A percentile compares a stretch with the other conserved stretches of the same genome.
These are phyloP conservation scores for Liodrosophila aerea DNA, from an alignment of 2,888 invertebrate species.

Conservation along the genomic window DNA sequence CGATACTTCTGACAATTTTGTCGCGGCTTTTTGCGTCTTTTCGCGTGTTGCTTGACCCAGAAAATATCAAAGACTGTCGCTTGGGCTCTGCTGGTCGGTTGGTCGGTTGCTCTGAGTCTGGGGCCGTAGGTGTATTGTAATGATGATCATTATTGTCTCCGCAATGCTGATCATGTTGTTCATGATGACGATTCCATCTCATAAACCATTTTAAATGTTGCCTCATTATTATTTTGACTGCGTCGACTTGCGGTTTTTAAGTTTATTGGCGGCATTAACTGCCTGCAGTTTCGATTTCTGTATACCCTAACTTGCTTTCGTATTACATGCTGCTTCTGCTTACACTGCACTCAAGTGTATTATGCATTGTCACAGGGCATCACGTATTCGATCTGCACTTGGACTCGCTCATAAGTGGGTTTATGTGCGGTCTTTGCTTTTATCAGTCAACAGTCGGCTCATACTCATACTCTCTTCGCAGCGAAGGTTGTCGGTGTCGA, in stretches of 20 bases:
- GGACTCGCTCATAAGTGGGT: slow-evolving; percentile 57
- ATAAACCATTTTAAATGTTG: slow-evolving; percentile 76
- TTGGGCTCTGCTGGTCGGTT: not conserved
- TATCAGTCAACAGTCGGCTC: slow-evolving; percentile 38
- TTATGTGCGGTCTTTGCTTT: slow-evolving; percentile 64
- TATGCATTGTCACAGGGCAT: slow-evolving; percentile 15
- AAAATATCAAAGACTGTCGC: slow-evolving; percentile 52
- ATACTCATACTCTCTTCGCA: not conserved
- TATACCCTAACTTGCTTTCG: slow-evolving; percentile 33
- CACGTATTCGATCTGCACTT: not conserved
- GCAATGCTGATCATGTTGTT: slow-evolving; percentile 14
- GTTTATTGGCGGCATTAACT: slow-evolving; percentile 56
- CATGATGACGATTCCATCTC: slow-evolving; percentile 48
- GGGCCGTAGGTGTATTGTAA: slow-evolving; percentile 59
- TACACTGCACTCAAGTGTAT: no score
- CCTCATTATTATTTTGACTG: slow-evolving; percentile 73
- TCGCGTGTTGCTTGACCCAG: slow-evolving; percentile 65
- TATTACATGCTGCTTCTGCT: no score
- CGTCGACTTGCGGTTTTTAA: slow-evolving; percentile 69
- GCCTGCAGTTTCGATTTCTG: slow-evolving; percentile 8
- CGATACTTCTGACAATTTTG: slow-evolving; percentile 36
- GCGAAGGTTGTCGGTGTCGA: slow-evolving; percentile 55
- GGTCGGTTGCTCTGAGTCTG: slow-evolving; percentile 14
- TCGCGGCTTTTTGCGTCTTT: slow-evolving; percentile 35
- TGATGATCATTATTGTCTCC: slow-evolving; percentile 14